phyloP scores from a whole-genome alignment of 2,888 invertebrate species.

The Pyralis farinalis region DNA sequence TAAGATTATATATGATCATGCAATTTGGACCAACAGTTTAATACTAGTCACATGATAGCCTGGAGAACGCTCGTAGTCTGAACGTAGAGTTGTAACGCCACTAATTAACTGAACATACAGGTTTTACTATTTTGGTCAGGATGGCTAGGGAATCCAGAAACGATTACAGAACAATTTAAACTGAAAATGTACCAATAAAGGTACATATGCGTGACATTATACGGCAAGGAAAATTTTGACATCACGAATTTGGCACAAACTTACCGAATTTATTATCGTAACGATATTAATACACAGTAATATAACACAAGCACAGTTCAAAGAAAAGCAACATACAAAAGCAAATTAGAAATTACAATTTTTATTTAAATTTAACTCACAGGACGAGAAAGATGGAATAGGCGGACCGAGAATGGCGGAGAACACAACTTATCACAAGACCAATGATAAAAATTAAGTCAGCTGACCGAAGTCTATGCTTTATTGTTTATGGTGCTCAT shows the following conservation, averaged over 20 bases:
- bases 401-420: constrained; percentile 79
- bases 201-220: constrained; percentile 35
- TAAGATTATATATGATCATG: background rate
- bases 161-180: constrained; percentile 10
- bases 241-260: constrained; percentile 45
- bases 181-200: constrained; percentile 15
- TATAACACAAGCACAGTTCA: constrained; percentile 49
- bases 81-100: too few species aligned
- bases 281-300: constrained; percentile 33
- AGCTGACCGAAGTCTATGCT: constrained; percentile 75
- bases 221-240: constrained; percentile 29
- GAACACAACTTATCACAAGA: constrained; percentile 79
- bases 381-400: constrained; percentile 73
- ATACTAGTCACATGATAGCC: background rate
- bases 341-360: constrained; percentile 33
- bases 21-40: background rate
- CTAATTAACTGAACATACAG: too few species aligned
- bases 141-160: too few species aligned
- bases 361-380: constrained; percentile 65
- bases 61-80: background rate
- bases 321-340: constrained; percentile 28
- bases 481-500: constrained; percentile 46
- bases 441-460: constrained; percentile 78
- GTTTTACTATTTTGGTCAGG: too few species aligned
- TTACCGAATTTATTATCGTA: constrained; percentile 39